Base-by-base conservation (phyloP, 1,140 invertebrate species). In the Scaptomyza graminum region DNA sequence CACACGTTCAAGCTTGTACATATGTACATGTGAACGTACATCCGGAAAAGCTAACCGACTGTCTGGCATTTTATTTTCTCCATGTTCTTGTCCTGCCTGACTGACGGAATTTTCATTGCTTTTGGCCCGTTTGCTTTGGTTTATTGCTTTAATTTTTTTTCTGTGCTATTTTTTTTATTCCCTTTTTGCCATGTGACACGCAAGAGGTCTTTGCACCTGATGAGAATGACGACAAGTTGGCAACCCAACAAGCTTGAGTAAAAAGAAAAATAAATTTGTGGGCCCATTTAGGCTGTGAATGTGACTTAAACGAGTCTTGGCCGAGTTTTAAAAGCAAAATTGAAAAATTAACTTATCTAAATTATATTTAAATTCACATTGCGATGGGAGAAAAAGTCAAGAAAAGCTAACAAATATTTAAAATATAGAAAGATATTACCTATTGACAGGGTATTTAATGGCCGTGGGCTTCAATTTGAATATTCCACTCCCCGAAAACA, bases 121-220 rank as follows among this genome's bases (percentile, higher is more conserved):
- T 51, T 55, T 60, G 59, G 16, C 16, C 31, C 31, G 31, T 41
- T 56, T 74, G 64, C 50, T 64, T 67, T 69, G 49, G 28, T 57
- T 63, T 46, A 63, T 62, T 81, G 64, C 75, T 85, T 74, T 57
- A 61, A 46, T 70, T 73, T 74, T 59, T 79, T 73, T 74, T 73
- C 44, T 65, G n/a, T 74, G 62, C 54, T 44, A 41, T 56, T 57
- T 73, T 64, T 62, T 76, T 22, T 22, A 22, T 22, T 22, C 18
- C 72, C 39, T 46, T 71, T 74, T 52, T 55, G 50, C 46, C 46
- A 52, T 78, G 66, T 74, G 78, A 69, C 82, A 85, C 82, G 82
- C 82, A 66, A 85, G 72, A 85, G 82, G 82, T 85, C 82, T 87
- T 85, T 85, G 82, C 82, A 85, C 82, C 69, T 85, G 78, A 78